phyloP scores from a whole-genome alignment of 2,888 invertebrate species.

The Scaptomyza flava region DNA sequence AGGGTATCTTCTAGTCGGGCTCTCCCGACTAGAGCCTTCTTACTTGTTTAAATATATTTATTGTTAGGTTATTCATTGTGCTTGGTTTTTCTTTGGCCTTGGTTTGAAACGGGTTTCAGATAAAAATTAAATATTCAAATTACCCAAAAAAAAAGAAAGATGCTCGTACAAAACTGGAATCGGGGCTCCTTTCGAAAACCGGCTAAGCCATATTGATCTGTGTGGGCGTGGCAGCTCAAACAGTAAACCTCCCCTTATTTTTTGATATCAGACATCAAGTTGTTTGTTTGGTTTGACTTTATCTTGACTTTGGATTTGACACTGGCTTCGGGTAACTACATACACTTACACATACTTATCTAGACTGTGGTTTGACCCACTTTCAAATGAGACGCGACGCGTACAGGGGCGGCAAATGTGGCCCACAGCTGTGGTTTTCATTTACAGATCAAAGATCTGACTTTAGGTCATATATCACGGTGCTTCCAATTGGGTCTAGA shows the following conservation, averaged over 20 bases:
- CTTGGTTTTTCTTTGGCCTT: slow-evolving; percentile 17
- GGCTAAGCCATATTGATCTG: slow-evolving; percentile 20
- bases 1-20: too few species aligned
- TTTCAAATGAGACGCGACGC: slow-evolving; percentile 43
- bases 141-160: background rate
- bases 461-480: slow-evolving; percentile 5
- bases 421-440: slow-evolving; percentile 32
- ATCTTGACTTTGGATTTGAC: slow-evolving; percentile 37
- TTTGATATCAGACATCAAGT: slow-evolving; percentile 4
- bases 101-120: slow-evolving; percentile 37
- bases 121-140: slow-evolving; percentile 39
- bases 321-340: slow-evolving; percentile 18
- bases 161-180: slow-evolving; percentile 29
- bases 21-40: too few species aligned
- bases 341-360: slow-evolving; percentile 1
- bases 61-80: slow-evolving; percentile 25
- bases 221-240: slow-evolving; percentile 47
- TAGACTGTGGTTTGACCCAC: slow-evolving; percentile 50
- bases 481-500: background rate
- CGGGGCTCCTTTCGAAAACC: slow-evolving; percentile 49
- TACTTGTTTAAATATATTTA: slow-evolving; percentile 35
- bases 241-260: slow-evolving; percentile 27
- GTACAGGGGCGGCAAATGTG: slow-evolving; percentile 35
- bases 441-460: slow-evolving; percentile 27
- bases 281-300: slow-evolving; percentile 28